Conservation (phyloP, 2,797 vertebrate genomes). For the Chaetophractus vellerosus region DNA sequence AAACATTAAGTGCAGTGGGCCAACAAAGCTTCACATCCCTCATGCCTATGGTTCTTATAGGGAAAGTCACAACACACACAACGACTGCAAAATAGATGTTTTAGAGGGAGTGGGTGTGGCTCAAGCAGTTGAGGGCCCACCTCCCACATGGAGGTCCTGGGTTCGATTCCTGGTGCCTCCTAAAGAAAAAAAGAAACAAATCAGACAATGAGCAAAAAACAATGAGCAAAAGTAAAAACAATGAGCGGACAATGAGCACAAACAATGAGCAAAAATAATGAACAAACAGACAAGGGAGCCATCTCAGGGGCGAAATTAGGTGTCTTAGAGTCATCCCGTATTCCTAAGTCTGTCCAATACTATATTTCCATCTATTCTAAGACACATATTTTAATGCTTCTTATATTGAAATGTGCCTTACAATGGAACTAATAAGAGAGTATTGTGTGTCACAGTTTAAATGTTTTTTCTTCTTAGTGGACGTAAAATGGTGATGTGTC, state of each 20-base stretch:
- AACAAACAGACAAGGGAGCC: no score
- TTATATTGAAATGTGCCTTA: background rate
- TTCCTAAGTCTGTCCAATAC: background rate
- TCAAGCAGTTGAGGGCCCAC: no score
- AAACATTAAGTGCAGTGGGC: background rate
- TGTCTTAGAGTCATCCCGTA: background rate
- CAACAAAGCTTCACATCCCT: background rate
- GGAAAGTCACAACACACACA: background rate
- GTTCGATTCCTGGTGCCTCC: no score
- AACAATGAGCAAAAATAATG: no score
- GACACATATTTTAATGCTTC: background rate
- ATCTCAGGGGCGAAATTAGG: no score
- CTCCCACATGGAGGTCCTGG: no score
- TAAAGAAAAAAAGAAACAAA: no score
- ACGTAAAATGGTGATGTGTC: background rate
- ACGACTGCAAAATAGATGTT: background rate
- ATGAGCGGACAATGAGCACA: no score
- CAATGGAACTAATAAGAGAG: background rate
- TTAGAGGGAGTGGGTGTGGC: background rate
- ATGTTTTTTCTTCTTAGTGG: background rate
- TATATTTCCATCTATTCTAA: background rate
- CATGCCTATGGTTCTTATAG: background rate
- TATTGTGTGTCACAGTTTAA: background rate
- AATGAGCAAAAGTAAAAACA: no score
- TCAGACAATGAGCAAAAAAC: no score